Conservation (phyloP, 2,888 invertebrate genomes). For the Poecilus cupreus region DNA sequence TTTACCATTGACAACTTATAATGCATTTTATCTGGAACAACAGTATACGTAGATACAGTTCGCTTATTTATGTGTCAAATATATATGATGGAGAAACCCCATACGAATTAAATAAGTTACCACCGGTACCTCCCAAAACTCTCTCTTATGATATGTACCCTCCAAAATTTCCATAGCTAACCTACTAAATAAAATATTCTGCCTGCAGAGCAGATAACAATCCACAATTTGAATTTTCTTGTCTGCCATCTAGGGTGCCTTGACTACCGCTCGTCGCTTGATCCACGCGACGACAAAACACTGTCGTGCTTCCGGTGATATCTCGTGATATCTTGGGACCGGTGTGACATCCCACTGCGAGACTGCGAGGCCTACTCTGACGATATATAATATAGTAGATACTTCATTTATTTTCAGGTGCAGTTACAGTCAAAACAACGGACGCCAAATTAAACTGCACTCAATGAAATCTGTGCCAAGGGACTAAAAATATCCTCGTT, state of each 20-base stretch:
- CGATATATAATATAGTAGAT: no score
- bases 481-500: background rate
- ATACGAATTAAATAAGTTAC: background rate
- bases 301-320: slow-evolving; percentile 7
- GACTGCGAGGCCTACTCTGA: background rate
- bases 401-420: no score
- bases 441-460: background rate
- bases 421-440: background rate
- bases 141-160: background rate
- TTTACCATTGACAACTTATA: no score
- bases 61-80: no score
- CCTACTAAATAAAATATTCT: slow-evolving; percentile 35
- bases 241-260: background rate
- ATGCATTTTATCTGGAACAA: no score
- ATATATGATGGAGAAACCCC: no score
- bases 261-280: background rate
- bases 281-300: slow-evolving; percentile 21
- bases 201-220: background rate
- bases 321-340: slow-evolving; percentile 21
- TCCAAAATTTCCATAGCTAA: slow-evolving; percentile 3
- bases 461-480: background rate
- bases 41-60: no score
- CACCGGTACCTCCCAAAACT: background rate
- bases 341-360: background rate
- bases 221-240: slow-evolving; percentile 31